Conservation (phyloP, 2,113 vertebrate species). For the Macquaria ambigua region DNA sequence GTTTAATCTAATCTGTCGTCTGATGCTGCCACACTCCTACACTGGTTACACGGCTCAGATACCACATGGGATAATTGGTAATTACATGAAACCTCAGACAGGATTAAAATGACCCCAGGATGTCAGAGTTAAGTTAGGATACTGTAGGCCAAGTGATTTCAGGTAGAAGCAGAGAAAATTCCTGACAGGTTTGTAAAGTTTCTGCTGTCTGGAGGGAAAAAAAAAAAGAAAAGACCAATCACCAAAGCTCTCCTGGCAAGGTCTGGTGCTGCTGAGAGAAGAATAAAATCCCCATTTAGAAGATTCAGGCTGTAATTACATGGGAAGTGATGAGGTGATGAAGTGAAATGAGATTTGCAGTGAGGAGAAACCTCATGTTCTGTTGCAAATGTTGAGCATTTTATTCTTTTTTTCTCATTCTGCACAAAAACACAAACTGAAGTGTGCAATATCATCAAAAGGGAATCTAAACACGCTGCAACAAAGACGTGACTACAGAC, state of each 20-base stretch:
- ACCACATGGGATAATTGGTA: not conserved
- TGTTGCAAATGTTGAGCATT: not conserved
- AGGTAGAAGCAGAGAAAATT: not conserved
- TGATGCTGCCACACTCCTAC: not conserved
- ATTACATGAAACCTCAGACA: constrained; percentile 10
- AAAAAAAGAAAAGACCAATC: not conserved
- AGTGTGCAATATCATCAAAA: not conserved
- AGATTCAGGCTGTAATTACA: constrained; percentile 17
- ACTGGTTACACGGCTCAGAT: not conserved
- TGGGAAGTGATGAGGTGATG: constrained; percentile 13
- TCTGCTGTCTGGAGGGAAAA: not conserved
- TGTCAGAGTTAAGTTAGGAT: not conserved
- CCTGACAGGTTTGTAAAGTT: constrained; percentile 1
- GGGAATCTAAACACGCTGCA: not conserved
- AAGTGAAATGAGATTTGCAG: constrained; percentile 11
- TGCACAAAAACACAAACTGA: not conserved
- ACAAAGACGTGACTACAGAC: not conserved
- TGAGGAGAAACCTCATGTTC: not conserved
- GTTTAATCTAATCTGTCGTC: constrained; percentile 9
- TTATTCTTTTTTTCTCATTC: not conserved
- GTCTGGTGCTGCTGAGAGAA: not conserved
- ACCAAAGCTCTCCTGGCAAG: not conserved
- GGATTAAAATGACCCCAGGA: constrained; percentile 19
- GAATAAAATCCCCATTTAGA: constrained; percentile 14
- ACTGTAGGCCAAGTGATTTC: not conserved